Evolutionary conservation across 1,140 invertebrate species (phyloP).

Genomic region (Drosophila rhopaloa): DNA sequence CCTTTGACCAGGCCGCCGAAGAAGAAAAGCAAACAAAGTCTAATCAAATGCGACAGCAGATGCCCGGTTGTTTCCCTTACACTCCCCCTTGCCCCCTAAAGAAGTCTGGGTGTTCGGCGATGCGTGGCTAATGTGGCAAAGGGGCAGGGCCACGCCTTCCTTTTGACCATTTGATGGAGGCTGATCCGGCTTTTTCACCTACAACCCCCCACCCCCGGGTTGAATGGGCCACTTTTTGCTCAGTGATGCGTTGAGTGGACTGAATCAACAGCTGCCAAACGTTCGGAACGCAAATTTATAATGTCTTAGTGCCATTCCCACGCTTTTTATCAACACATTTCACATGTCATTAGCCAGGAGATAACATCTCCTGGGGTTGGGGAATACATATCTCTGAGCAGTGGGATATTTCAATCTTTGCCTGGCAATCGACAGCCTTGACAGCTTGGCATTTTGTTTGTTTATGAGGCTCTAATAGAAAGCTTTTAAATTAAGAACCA

Average conservation of each 20-base stretch:
- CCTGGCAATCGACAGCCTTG: constrained; percentile 31
- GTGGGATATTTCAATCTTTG: constrained; percentile 4
- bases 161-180: constrained; percentile 38
- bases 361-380: constrained; percentile 1
- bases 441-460: constrained; percentile 37
- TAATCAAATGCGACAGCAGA: constrained; percentile 79
- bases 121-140: constrained; percentile 74
- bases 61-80: not conserved
- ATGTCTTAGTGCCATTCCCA: constrained; percentile 52
- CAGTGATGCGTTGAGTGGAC: constrained; percentile 66
- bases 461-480: constrained; percentile 41
- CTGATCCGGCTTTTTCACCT: constrained; percentile 42
- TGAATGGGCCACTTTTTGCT: constrained; percentile 49
- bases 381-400: not conserved
- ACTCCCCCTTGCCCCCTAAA: not conserved
- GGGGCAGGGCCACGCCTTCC: constrained; percentile 46
- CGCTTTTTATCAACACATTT: constrained; percentile 79
- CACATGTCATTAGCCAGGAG: constrained; percentile 69
- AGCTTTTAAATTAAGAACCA: constrained; percentile 57
- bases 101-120: constrained; percentile 42
- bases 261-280: constrained; percentile 77
- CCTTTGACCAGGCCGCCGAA: constrained; percentile 47
- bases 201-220: constrained; percentile 6
- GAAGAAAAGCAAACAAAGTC: constrained; percentile 55
- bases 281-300: constrained; percentile 71